phyloP scores from a whole-genome alignment of 2,797 vertebrate genomes.

The Spinus olivaceus region DNA sequence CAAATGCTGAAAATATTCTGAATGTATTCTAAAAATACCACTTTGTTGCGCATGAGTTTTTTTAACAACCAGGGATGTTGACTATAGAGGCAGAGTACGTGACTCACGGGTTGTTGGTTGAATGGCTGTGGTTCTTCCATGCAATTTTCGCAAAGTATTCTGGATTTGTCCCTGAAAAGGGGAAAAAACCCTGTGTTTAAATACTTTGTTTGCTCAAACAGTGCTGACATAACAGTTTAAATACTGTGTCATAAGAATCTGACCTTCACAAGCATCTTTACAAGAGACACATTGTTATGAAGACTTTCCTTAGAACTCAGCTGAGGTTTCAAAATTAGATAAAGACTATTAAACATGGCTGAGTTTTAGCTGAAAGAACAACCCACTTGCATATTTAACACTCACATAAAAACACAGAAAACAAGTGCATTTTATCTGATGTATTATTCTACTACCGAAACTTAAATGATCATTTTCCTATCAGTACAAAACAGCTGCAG shows the following conservation, averaged over 20 bases:
- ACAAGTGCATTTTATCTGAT: neutral
- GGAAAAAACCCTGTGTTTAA: neutral
- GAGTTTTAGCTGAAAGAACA: neutral
- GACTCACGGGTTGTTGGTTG: conserved; percentile 93
- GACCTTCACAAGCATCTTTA: neutral
- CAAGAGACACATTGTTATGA: neutral
- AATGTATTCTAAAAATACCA: neutral
- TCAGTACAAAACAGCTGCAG: neutral
- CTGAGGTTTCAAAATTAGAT: neutral
- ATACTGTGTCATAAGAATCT: neutral
- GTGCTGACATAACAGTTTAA: neutral
- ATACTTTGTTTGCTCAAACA: neutral
- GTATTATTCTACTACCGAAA: neutral
- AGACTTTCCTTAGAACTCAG: neutral
- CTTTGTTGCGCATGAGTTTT: neutral
- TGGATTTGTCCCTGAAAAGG: conserved; percentile 84
- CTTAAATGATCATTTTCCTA: neutral
- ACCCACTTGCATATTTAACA: neutral
- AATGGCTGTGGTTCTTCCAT: conserved; percentile 99
- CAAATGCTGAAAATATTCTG: neutral
- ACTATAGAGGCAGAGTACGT: neutral
- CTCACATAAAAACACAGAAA: neutral
- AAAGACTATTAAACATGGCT: neutral
- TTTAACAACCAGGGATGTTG: neutral
- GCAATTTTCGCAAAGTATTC: conserved; percentile 98